Evolutionary conservation across 2,797 vertebrate genomes (phyloP).

Genomic region (Dicrostonyx torquatus): DNA sequence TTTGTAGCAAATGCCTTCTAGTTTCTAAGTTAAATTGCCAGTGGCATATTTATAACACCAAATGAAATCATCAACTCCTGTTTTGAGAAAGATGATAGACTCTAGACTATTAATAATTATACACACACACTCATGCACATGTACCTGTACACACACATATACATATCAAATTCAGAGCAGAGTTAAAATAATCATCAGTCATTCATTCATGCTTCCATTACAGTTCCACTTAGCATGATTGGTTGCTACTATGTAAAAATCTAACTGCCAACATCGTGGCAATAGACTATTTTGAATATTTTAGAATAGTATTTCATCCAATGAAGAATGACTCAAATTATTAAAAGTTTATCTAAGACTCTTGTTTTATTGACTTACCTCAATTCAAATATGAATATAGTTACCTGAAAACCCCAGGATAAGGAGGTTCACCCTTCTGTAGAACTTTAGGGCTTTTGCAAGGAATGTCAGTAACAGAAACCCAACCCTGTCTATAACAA

Average conservation of each 20-base stretch:
- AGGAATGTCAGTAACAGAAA: neutral
- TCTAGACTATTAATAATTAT: neutral
- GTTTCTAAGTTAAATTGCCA: neutral
- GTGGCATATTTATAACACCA: neutral
- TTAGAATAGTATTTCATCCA: neutral
- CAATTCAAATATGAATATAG: neutral
- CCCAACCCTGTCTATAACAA: no score
- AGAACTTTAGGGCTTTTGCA: neutral
- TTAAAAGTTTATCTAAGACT: neutral
- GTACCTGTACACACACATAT: neutral
- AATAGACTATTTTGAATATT: neutral
- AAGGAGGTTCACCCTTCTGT: fast-evolving
- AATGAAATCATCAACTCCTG: neutral
- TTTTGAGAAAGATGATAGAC: neutral
- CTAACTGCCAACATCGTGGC: neutral
- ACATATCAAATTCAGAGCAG: neutral
- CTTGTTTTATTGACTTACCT: neutral
- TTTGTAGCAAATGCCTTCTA: neutral
- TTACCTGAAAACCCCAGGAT: neutral
- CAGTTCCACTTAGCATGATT: neutral
- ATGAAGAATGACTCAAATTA: neutral
- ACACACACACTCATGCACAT: neutral
- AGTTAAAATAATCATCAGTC: neutral
- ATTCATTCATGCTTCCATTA: neutral
- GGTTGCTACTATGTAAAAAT: neutral